Evolutionary conservation across 2,888 invertebrate genomes (phyloP).

Genomic region (Lordiphosa andalusiaca): DNA sequence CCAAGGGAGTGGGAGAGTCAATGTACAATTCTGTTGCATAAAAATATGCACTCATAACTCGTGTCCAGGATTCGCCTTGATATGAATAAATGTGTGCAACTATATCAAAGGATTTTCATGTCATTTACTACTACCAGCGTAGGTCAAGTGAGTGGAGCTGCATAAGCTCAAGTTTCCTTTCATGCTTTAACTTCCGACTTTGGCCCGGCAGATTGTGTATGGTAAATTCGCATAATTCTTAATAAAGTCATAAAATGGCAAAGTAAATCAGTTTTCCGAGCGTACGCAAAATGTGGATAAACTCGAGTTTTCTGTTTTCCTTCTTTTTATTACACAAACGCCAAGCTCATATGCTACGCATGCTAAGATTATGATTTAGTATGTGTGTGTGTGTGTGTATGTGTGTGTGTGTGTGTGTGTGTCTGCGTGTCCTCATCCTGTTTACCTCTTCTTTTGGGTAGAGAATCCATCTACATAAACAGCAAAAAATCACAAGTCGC

Average conservation of each 20-base stretch:
- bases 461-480: conserved; percentile 22
- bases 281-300: conserved; percentile 50
- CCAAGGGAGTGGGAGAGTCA: conserved; percentile 10
- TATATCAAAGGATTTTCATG: conserved; percentile 67
- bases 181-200: conserved; percentile 36
- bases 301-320: conserved; percentile 22
- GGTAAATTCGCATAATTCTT: conserved; percentile 65
- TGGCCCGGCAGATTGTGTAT: conserved; percentile 25
- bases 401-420: conserved; percentile 10
- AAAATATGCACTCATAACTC: conserved; percentile 61
- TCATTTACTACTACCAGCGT: conserved; percentile 42
- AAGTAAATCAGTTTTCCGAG: conserved; percentile 62
- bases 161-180: conserved; percentile 36
- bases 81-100: conserved; percentile 58
- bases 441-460: not conserved
- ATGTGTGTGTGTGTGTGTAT: conserved; percentile 2
- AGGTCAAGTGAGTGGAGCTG: conserved; percentile 50
- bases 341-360: conserved; percentile 61
- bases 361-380: conserved; percentile 56
- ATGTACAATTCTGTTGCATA: conserved; percentile 51
- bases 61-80: conserved; percentile 48
- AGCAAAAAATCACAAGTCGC: conserved; percentile 50
- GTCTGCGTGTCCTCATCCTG: not conserved
- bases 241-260: conserved; percentile 65
- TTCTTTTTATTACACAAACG: conserved; percentile 59